These are phyloP conservation scores for Agapornis canus DNA, from an alignment of 2,797 vertebrate species.

Conservation along the genomic window DNA sequence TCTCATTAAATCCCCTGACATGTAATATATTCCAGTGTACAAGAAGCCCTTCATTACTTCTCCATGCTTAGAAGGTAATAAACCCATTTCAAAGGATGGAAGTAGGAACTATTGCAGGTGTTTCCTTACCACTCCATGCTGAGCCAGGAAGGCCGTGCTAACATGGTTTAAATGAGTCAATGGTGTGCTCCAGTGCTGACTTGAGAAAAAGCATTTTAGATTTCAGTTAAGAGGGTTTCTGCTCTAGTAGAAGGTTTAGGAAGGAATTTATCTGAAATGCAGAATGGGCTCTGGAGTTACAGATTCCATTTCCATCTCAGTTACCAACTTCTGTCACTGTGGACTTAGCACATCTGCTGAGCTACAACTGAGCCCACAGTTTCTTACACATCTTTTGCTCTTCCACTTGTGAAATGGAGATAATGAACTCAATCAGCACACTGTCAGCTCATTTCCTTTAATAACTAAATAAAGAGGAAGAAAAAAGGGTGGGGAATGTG, in stretches of 20 bases:
- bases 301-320: not conserved
- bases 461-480: not conserved
- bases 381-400: not conserved
- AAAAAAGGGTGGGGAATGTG: not conserved
- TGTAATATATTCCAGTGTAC: conserved; percentile 61
- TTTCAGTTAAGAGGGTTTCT: not conserved
- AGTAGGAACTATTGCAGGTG: conserved; percentile 48
- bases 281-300: not conserved
- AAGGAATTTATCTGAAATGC: not conserved
- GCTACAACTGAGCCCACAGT: not conserved
- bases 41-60: conserved; percentile 62
- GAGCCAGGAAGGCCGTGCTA: not conserved
- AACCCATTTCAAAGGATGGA: conserved; percentile 55
- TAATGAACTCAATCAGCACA: not conserved
- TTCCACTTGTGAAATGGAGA: not conserved
- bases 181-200: not conserved
- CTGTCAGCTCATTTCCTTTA: not conserved
- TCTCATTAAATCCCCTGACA: conserved; percentile 69
- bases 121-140: conserved; percentile 19
- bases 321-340: not conserved
- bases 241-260: not conserved
- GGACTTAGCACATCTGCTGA: not conserved
- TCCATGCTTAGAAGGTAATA: conserved; percentile 58
- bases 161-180: not conserved
- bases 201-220: not conserved